Conservation (phyloP, 2,797 vertebrate genomes). For the Dicrostonyx torquatus region DNA sequence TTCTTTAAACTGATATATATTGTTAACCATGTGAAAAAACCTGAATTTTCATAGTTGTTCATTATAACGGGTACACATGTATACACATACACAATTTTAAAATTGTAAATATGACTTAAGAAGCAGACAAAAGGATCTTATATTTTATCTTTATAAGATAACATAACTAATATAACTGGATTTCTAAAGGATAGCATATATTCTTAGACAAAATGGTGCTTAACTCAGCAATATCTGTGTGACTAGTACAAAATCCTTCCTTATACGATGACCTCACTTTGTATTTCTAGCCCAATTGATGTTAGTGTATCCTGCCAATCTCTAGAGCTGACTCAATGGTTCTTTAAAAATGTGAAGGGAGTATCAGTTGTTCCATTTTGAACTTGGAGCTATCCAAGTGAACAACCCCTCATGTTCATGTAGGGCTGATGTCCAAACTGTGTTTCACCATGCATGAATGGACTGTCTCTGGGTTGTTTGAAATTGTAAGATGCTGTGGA, state of each 20-base stretch:
- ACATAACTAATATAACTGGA: neutral
- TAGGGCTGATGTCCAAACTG: neutral
- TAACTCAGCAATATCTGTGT: neutral
- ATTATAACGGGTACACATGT: neutral
- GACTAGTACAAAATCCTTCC: neutral
- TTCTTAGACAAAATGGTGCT: neutral
- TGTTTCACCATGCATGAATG: neutral
- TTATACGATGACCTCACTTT: neutral
- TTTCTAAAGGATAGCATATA: neutral
- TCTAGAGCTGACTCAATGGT: neutral
- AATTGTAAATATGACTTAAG: neutral
- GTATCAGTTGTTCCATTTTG: neutral
- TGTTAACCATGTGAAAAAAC: neutral
- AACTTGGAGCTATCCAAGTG: neutral
- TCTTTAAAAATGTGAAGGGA: neutral
- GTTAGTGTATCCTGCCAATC: neutral
- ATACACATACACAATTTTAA: neutral
- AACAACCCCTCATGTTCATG: rapidly evolving
- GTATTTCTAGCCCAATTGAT: neutral
- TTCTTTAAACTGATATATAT: neutral
- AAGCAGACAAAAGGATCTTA: neutral
- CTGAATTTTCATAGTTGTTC: neutral
- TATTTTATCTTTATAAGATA: neutral
- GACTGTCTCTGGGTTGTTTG: neutral
- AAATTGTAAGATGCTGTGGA: neutral